Evolutionary conservation across 2,888 invertebrate genomes (phyloP).

Genomic region (Drosophila algonquin): DNA sequence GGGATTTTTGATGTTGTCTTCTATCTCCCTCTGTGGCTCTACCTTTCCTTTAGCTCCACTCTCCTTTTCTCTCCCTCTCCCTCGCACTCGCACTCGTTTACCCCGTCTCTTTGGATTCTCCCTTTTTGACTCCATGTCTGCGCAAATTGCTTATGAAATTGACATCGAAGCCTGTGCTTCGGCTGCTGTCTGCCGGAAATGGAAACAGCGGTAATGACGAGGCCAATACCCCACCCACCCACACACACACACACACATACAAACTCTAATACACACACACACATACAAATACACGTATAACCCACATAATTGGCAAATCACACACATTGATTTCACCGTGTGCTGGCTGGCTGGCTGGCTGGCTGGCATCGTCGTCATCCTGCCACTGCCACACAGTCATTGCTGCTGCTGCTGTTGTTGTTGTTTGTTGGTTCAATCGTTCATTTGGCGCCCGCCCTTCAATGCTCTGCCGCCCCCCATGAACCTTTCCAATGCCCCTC

Average conservation of each 20-base stretch:
- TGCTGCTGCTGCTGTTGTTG: conserved; percentile 47
- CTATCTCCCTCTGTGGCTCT: not conserved
- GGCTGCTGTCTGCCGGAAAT: conserved; percentile 74
- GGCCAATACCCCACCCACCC: conserved; percentile 57
- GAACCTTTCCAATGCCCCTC: not conserved
- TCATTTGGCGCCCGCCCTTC: conserved; percentile 63
- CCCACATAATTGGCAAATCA: conserved; percentile 81
- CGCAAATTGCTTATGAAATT: conserved; percentile 80
- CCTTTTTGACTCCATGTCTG: conserved; percentile 50
- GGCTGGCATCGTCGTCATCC: conserved; percentile 43
- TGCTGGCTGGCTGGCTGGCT: conserved; percentile 46
- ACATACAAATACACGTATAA: conserved; percentile 45
- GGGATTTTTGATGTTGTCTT: conserved; percentile 8
- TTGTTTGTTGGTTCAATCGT: conserved; percentile 72
- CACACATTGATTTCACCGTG: conserved; percentile 77
- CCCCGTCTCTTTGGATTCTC: not conserved
- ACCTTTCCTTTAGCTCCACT: not conserved
- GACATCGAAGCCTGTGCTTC: conserved; percentile 65
- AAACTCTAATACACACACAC: not conserved
- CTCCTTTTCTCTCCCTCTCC: not conserved
- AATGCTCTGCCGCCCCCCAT: not conserved
- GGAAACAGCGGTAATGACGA: conserved; percentile 80
- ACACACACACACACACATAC: not conserved
- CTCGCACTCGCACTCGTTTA: not conserved
- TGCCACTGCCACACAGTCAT: conserved; percentile 17